phyloP scores from a whole-genome alignment of 2,888 invertebrate genomes.

The Sarcophaga rosellei region DNA sequence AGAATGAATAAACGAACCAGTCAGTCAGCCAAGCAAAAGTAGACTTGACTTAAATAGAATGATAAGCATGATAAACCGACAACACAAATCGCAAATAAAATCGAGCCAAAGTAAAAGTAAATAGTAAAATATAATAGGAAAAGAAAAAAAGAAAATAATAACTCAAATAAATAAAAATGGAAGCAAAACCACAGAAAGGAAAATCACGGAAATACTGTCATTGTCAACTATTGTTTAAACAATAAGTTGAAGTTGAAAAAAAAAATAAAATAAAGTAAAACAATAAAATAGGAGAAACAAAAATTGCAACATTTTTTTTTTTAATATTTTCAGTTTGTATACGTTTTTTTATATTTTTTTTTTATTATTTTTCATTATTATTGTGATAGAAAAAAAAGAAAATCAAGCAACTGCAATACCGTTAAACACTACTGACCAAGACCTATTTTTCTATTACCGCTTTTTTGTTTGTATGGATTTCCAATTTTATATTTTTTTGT shows the following conservation, averaged over 20 bases:
- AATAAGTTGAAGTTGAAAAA: conserved; percentile 39
- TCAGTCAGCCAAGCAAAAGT: conserved; percentile 19
- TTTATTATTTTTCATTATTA: not conserved
- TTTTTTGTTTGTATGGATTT: not conserved
- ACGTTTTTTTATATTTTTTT: not conserved
- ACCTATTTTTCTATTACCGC: conserved; percentile 46
- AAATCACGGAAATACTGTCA: conserved; percentile 61
- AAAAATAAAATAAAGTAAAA: no score
- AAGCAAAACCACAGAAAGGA: conserved; percentile 15
- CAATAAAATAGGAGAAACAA: no score
- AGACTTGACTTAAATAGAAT: conserved; percentile 55
- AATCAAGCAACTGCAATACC: conserved; percentile 12
- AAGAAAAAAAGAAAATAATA: not conserved
- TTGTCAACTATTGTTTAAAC: conserved; percentile 61
- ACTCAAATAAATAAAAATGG: conserved; percentile 1
- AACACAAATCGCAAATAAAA: conserved; percentile 39
- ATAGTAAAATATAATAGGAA: not conserved
- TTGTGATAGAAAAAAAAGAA: conserved; percentile 17
- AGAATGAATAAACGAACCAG: not conserved
- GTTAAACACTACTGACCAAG: conserved; percentile 65
- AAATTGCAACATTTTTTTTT: conserved; percentile 7
- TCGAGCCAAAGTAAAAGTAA: conserved; percentile 20
- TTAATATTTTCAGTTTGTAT: not conserved
- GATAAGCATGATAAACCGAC: conserved; percentile 45
- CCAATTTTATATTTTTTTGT: conserved; percentile 3